These are phyloP conservation scores for Magallana gigas DNA, from an alignment of 1,140 invertebrate species.

Conservation along the genomic window DNA sequence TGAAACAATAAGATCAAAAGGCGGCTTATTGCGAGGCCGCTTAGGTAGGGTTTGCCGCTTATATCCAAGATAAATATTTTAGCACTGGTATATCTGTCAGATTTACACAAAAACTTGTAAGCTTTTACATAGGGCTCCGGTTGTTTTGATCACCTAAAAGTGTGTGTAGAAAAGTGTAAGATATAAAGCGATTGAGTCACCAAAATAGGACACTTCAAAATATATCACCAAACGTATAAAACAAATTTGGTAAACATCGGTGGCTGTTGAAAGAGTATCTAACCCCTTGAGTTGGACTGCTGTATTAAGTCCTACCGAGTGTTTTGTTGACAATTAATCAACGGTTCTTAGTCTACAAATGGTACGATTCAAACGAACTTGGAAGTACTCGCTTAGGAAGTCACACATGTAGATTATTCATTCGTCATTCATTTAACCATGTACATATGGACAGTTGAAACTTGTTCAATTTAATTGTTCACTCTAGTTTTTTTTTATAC, in stretches of 20 bases:
- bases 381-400: too few relatives aligned
- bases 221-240: background rate
- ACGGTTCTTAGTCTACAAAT: background rate
- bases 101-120: slow-evolving; percentile 19
- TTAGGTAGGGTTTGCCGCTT: background rate
- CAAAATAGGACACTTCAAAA: background rate
- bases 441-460: too few relatives aligned
- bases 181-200: background rate
- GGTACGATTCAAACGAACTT: background rate
- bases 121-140: background rate
- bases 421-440: too few relatives aligned
- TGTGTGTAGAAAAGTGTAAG: background rate
- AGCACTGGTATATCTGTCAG: background rate
- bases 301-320: background rate
- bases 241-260: background rate
- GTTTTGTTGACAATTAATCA: background rate
- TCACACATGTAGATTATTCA: too few relatives aligned
- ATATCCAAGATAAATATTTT: slow-evolving; percentile 13
- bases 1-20: slow-evolving; percentile 36
- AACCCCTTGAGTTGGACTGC: background rate
- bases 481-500: too few relatives aligned
- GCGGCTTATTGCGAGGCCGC: background rate
- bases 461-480: too few relatives aligned
- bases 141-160: background rate
- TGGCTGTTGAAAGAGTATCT: background rate